Evolutionary conservation across 2,888 invertebrate species (phyloP).

Genomic region (Agelastica alni): DNA sequence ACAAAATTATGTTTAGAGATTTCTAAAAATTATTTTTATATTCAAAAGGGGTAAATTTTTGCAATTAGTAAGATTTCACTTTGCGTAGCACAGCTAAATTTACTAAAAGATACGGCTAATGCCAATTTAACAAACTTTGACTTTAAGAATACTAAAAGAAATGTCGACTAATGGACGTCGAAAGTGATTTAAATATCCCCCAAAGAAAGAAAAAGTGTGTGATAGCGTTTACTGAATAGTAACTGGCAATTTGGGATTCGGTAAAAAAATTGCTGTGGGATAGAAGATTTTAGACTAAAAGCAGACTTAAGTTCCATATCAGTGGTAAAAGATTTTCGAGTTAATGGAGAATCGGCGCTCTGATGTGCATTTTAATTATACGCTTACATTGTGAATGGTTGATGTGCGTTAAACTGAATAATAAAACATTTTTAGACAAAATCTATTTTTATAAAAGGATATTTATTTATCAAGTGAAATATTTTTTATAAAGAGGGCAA

Average conservation of each 20-base stretch:
- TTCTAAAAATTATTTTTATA: too few relatives aligned
- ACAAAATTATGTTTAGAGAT: too few relatives aligned
- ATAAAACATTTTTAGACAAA: too few relatives aligned
- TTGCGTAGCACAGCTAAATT: not conserved
- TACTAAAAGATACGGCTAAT: constrained; percentile 30
- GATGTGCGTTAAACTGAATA: too few relatives aligned
- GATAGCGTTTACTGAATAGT: constrained; percentile 25
- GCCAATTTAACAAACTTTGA: constrained; percentile 40
- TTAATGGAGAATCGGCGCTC: constrained; percentile 9
- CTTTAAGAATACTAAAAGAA: constrained; percentile 28
- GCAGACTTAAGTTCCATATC: constrained; percentile 2
- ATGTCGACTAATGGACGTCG: constrained; percentile 28
- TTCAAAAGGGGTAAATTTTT: too few relatives aligned
- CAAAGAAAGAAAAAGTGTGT: constrained; percentile 27
- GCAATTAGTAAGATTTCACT: too few relatives aligned
- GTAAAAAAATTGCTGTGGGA: constrained; percentile 4
- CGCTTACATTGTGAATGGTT: too few relatives aligned
- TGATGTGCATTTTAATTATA: too few relatives aligned
- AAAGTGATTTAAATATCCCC: constrained; percentile 35
- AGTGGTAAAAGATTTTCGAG: not conserved
- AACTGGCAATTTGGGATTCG: constrained; percentile 22
- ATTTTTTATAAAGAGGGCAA: too few relatives aligned
- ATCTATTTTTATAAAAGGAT: too few relatives aligned
- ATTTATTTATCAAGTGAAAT: too few relatives aligned
- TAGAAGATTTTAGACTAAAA: constrained; percentile 10